Percentiles rank a stretch among this genome's conserved stretches.
These are phyloP conservation scores for Neolamprologus cancellatus DNA, from an alignment of 2,113 vertebrate genomes.

Conservation along the genomic window DNA sequence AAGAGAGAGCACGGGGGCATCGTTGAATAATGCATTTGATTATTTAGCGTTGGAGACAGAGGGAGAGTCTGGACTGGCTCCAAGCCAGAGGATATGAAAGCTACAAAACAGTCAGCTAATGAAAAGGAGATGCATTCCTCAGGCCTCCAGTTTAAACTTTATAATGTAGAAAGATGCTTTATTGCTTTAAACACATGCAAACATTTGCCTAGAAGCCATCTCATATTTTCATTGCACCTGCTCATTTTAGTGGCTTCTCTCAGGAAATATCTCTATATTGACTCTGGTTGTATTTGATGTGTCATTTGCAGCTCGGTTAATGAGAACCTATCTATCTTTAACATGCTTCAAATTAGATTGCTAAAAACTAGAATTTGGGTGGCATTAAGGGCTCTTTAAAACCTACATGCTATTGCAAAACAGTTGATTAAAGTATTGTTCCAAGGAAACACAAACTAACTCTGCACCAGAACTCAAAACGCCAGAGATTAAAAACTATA, in stretches of 20 bases:
- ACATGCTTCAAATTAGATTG: background rate
- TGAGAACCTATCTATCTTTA: background rate
- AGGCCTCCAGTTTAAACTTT: conserved; percentile 31
- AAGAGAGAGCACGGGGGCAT: background rate
- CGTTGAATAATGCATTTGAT: conserved; percentile 60
- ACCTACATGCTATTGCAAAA: background rate
- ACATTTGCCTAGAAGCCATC: background rate
- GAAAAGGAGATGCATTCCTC: conserved; percentile 47
- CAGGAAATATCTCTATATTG: background rate
- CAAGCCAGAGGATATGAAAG: conserved; percentile 39
- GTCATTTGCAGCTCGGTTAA: background rate
- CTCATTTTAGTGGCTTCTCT: background rate
- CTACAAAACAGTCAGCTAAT: conserved; percentile 42
- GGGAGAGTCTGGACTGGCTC: conserved; percentile 28
- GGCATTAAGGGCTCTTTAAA: background rate
- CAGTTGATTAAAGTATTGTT: background rate
- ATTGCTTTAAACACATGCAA: background rate
- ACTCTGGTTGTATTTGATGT: background rate
- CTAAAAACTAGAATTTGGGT: background rate
- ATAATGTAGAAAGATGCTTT: background rate
- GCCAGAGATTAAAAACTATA: background rate
- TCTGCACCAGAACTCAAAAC: background rate
- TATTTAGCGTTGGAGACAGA: conserved; percentile 50
- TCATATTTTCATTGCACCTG: background rate
- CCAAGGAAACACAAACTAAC: background rate